Evolutionary conservation across 2,888 invertebrate species (phyloP).

Genomic region (Sclerodermus sp.): DNA sequence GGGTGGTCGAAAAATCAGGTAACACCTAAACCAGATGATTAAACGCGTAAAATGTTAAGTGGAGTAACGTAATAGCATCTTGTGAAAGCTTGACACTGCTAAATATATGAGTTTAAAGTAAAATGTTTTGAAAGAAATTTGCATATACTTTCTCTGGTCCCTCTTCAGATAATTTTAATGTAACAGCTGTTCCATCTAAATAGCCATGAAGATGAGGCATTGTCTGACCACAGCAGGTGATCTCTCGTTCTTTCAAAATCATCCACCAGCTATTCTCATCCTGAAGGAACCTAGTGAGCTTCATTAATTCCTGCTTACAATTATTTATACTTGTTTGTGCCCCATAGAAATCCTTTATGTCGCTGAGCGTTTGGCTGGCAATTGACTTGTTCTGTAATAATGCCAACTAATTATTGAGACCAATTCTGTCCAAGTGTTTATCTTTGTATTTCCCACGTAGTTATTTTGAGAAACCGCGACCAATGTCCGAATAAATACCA

Average conservation of each 20-base stretch:
- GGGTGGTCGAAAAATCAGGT: no score
- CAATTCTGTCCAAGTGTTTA: no score
- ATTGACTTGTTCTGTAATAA: neutral
- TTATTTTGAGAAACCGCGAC: no score
- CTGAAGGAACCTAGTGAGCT: constrained; percentile 28
- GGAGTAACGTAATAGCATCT: no score
- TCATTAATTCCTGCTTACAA: constrained; percentile 26
- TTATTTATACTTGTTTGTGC: constrained; percentile 20
- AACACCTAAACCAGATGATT: no score
- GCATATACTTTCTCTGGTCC: neutral
- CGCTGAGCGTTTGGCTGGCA: constrained; percentile 19
- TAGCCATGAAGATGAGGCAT: constrained; percentile 33
- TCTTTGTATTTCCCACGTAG: no score
- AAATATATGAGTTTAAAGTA: no score
- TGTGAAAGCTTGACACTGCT: no score
- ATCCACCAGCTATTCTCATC: constrained; percentile 25
- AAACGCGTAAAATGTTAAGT: no score
- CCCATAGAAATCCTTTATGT: constrained; percentile 20
- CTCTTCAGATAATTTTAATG: constrained; percentile 25
- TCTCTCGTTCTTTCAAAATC: constrained; percentile 17
- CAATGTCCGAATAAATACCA: no score
- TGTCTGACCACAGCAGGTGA: constrained; percentile 30
- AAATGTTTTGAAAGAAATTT: no score
- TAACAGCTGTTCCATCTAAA: constrained; percentile 31
- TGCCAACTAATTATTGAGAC: no score